Percentiles rank a stretch among this genome's conserved stretches.
These are phyloP conservation scores for Sula dactylatra DNA, from an alignment of 2,113 vertebrate genomes.

Conservation along the genomic window DNA sequence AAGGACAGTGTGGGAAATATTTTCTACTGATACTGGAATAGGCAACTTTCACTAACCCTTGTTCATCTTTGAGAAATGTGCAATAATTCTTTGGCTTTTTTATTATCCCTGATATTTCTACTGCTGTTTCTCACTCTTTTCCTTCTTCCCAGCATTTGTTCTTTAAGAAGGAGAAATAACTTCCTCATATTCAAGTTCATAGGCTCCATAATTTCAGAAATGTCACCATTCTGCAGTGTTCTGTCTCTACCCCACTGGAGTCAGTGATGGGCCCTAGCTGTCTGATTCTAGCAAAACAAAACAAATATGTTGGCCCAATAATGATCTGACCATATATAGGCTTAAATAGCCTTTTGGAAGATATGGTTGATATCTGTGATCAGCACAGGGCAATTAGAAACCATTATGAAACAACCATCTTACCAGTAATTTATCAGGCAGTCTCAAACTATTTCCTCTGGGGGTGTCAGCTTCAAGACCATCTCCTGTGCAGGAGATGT, in stretches of 20 bases:
- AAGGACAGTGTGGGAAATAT: background rate
- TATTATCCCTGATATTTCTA: background rate
- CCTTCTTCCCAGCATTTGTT: background rate
- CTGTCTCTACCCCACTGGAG: background rate
- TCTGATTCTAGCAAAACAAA: constrained; percentile 65
- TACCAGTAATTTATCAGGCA: background rate
- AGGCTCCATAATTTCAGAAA: background rate
- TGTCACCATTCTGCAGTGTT: background rate
- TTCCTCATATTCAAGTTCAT: background rate
- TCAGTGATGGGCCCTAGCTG: constrained; percentile 28
- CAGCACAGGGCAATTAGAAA: constrained; percentile 35
- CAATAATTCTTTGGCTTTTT: background rate
- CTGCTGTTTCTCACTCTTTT: background rate
- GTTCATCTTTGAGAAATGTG: background rate
- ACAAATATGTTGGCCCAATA: constrained; percentile 40
- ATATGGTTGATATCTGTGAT: constrained; percentile 58
- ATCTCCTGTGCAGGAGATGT: background rate
- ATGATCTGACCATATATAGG: constrained; percentile 68
- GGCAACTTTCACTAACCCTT: background rate
- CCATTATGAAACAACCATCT: background rate
- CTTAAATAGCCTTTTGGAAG: constrained; percentile 52
- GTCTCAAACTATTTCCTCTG: background rate
- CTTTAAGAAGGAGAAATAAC: background rate
- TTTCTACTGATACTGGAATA: background rate
- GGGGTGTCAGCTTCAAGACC: background rate